Evolutionary conservation across 1,140 invertebrate genomes (phyloP), one percentile per base, ranked within the genome.

Genomic region (Drosophila lacteicornis): DNA sequence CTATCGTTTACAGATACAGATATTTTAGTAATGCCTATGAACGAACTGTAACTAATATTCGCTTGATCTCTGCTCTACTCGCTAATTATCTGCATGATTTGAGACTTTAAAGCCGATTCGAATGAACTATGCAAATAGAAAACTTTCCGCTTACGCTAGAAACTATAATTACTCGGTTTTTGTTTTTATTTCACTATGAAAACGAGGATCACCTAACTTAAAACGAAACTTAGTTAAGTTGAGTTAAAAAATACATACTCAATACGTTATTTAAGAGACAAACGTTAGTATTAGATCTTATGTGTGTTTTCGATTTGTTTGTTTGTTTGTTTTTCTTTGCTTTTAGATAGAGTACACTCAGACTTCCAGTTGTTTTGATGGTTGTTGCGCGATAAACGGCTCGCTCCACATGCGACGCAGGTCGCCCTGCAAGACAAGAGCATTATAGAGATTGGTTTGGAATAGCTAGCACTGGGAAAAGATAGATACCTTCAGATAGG

Each of bases 401-500:
- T 99, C 98, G 91, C 97, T 98, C 98, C 98, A 99, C 98, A 99
- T 99, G 82, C 98, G 95, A 92, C 98, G 94, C 67, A 99, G 94
- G 94, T 99, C 98, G 80, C 98, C 98, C 98, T 99, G 92, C 12
- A 70, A 74, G 53, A 9, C n/a, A 30, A 13, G 11, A 8, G 13
- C 12, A 59, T 33, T 50, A 58, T 11, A 50, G 19, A 38, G 36
- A 43, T 55, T 2, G 4, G 5, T 4, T 33, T 11, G 12, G n/a
- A 1, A 2, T 0, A 45, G 12, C 17, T 1, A 56, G 38, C 8
- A 25, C 11, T 17, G 9, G n/a, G 1, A 4, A 17, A 27, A 15
- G 19, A 25, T 8, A 53, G 1, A 25, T 45, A 98, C 98, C 95
- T 99, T 99, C 51, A 99, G 94, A 94, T 99, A 99, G 69, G 98